Conservation (phyloP, 2,797 vertebrate species). For the Pseudopleuronectes americanus region DNA sequence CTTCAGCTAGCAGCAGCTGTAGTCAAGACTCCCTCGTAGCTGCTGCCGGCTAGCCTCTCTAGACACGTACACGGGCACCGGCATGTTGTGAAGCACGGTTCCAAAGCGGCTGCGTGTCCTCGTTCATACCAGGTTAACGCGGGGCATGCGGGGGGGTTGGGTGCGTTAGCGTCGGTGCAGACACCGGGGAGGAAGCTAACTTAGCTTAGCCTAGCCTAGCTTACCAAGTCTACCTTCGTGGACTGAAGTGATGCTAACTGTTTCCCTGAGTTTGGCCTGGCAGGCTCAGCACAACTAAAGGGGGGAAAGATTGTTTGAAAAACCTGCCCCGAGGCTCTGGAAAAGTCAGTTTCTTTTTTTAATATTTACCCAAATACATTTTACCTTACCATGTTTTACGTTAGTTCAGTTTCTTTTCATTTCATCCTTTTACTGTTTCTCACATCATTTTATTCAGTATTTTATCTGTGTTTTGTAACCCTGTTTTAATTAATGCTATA, state of each 20-base stretch:
- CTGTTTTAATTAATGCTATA: too few species aligned
- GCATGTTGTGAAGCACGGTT: background rate
- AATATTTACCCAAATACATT: too few species aligned
- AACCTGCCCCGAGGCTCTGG: too few species aligned
- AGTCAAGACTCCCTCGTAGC: constrained; percentile 31
- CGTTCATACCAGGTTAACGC: background rate
- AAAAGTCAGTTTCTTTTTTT: too few species aligned
- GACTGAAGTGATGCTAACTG: background rate
- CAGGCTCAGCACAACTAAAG: constrained; percentile 32
- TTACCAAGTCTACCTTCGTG: constrained; percentile 4
- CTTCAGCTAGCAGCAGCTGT: constrained; percentile 44
- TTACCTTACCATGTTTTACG: too few species aligned
- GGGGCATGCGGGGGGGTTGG: constrained; percentile 1
- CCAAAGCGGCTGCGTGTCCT: background rate
- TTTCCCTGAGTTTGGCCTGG: constrained; percentile 15
- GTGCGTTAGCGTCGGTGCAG: constrained; percentile 20
- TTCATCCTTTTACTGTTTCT: too few species aligned
- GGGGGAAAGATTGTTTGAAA: too few species aligned
- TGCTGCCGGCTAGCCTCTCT: constrained; percentile 14
- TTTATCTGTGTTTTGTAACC: too few species aligned
- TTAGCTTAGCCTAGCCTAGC: constrained; percentile 29
- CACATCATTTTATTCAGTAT: too few species aligned
- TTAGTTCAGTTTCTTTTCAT: too few species aligned
- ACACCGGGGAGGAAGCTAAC: constrained; percentile 48
- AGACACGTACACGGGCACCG: background rate